Conservation (phyloP, 2,113 vertebrate species). For the Poeciliopsis turrubarensis region DNA sequence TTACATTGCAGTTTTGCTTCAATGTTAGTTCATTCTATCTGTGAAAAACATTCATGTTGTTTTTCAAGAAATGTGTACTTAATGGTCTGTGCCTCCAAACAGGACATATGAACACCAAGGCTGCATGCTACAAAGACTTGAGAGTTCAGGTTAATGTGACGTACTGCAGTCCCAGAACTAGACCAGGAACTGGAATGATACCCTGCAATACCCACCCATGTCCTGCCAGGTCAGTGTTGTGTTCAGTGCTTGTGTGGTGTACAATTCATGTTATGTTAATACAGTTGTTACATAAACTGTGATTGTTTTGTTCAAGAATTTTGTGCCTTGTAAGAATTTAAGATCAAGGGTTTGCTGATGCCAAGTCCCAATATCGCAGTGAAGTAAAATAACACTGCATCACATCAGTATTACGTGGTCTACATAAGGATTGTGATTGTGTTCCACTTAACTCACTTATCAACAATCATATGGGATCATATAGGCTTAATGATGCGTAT, state of each 20-base stretch:
- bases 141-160: slow-evolving; percentile 82
- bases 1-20: not conserved
- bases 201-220: slow-evolving; percentile 86
- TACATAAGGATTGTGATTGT: not conserved
- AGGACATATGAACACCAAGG: slow-evolving; percentile 86
- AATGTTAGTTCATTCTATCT: not conserved
- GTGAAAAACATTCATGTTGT: not conserved
- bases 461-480: not conserved
- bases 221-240: slow-evolving; percentile 83
- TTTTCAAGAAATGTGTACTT: not conserved
- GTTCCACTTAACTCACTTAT: not conserved
- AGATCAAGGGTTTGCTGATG: not conserved
- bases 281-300: not conserved
- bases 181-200: slow-evolving; percentile 75
- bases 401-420: not conserved
- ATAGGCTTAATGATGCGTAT: too few species aligned
- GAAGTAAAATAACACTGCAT: not conserved
- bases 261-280: not conserved
- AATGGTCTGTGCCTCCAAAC: slow-evolving; percentile 16
- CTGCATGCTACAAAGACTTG: slow-evolving; percentile 85
- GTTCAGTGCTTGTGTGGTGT: not conserved
- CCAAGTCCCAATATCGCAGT: not conserved
- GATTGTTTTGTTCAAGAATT: not conserved
- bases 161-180: slow-evolving; percentile 81
- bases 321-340: not conserved